Conservation (phyloP, 2,113 vertebrate genomes). For the Amia ocellicauda region DNA sequence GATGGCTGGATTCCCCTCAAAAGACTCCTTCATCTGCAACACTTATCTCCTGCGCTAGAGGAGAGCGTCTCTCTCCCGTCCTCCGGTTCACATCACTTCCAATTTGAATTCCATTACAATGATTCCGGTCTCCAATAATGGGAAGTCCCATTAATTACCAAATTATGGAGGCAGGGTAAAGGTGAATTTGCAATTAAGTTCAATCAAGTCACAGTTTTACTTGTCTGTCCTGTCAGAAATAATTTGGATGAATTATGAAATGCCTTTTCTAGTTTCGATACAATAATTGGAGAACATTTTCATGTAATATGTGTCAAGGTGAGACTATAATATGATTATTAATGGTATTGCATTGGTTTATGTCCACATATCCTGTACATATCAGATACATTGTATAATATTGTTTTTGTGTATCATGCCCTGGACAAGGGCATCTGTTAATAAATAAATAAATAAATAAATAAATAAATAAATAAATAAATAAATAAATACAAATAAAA, state of each 20-base stretch:
- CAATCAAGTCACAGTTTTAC: slow-evolving; percentile 64
- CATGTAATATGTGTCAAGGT: slow-evolving; percentile 18
- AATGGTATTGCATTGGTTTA: too few relatives aligned
- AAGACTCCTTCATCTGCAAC: too few relatives aligned
- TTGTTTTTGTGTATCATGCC: too few relatives aligned
- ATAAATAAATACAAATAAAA: too few relatives aligned
- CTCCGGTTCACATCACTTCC: slow-evolving; percentile 54
- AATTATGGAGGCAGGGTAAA: slow-evolving; percentile 60
- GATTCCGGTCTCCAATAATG: slow-evolving; percentile 56
- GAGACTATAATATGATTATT: too few relatives aligned
- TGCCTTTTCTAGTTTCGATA: slow-evolving; percentile 34
- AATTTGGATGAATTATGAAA: slow-evolving; percentile 71
- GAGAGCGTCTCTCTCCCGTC: slow-evolving; percentile 26
- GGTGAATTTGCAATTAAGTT: slow-evolving; percentile 66
- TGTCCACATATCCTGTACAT: too few relatives aligned
- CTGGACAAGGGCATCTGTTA: too few relatives aligned
- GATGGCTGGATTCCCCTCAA: too few relatives aligned
- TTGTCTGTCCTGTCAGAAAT: slow-evolving; percentile 69
- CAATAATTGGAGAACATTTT: slow-evolving; percentile 34
- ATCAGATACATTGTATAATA: too few relatives aligned
- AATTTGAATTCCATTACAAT: slow-evolving; percentile 63
- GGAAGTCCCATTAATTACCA: slow-evolving; percentile 61
- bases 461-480: too few relatives aligned
- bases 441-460: too few relatives aligned
- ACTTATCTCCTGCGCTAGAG: background rate